Evolutionary conservation across 2,797 vertebrate species (phyloP), one percentile per base, ranked within the genome.

Genomic region (Eupleurogrammus muticus): DNA sequence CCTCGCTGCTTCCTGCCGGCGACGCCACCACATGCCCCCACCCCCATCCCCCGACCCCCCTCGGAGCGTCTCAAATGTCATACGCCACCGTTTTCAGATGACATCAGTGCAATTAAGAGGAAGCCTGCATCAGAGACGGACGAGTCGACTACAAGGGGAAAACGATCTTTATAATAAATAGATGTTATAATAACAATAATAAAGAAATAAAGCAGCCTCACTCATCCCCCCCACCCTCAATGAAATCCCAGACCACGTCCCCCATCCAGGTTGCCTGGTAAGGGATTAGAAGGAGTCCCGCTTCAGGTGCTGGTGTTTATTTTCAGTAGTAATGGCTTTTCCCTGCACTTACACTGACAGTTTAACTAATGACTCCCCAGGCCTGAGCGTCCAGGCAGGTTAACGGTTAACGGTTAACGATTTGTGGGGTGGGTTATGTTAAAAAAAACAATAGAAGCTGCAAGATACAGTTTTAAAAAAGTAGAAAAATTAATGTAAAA

Each of bases 31-130:
- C 75, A 65, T 58, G 28, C 53, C n/a, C n/a, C n/a, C n/a, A n/a
- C n/a, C n/a, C n/a, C n/a, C n/a, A n/a, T n/a, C n/a, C n/a, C n/a
- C n/a, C 21, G 70, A 23, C 38, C 58, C 62, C 38, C 36, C 50
- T 74, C 50, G 53, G 53, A 84, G 77, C 52, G 69, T 75, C 80
- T 87, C 73, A 85, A 82, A 87, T 89, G 66, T 77, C 83, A 81
- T 59, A 54, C 56, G 53, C 57, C 21, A 53, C 42, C 51, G 48
- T 64, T 77, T n/a, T 77, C 77, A 54, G 28, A 35, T 9, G 52
- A 20, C 12, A 35, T 36, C 32, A 36, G 23, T 51, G 23, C 13
- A 23, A 51, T 51, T 51, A 13, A 51, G 13, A 34, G 32, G 81
- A 12, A 12, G 52, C 17, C 11, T 54, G 34, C 17, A 6, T 20